Evolutionary conservation across 2,888 invertebrate species (phyloP).

Genomic region (Erebia epiphron): DNA sequence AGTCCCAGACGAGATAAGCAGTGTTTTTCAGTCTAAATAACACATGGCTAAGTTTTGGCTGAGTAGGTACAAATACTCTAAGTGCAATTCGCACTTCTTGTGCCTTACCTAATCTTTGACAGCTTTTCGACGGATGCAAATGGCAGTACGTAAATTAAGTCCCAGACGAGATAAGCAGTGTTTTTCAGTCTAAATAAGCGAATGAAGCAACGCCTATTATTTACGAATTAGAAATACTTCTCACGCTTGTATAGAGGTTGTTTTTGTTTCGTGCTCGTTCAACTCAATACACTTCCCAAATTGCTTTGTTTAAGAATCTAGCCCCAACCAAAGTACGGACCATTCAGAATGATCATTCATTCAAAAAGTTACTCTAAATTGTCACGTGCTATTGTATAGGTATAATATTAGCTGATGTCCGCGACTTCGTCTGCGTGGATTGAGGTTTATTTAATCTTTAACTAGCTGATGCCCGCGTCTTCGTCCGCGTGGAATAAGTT

Average conservation of each 20-base stretch:
- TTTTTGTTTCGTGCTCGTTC: constrained; percentile 18
- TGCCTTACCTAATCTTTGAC: constrained; percentile 3
- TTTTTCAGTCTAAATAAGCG: constrained; percentile 40
- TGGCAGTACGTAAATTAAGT: constrained; percentile 26
- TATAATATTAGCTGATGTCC: background rate
- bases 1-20: constrained; percentile 35
- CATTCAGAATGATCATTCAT: constrained; percentile 11
- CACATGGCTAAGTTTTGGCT: no score
- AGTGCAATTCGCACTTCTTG: background rate
- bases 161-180: constrained; percentile 36
- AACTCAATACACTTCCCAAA: constrained; percentile 25
- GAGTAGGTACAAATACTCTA: no score
- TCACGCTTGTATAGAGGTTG: constrained; percentile 34
- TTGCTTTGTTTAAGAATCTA: constrained; percentile 13
- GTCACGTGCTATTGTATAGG: background rate
- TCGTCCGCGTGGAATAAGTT: no score
- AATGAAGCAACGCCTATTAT: constrained; percentile 44
- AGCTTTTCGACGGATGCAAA: constrained; percentile 13
- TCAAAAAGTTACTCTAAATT: constrained; percentile 2
- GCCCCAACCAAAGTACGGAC: background rate
- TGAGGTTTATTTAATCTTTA: no score
- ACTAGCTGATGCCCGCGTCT: no score
- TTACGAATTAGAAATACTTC: constrained; percentile 42
- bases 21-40: constrained; percentile 40
- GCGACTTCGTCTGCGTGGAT: background rate